Evolutionary conservation across 2,797 vertebrate species (phyloP), one percentile per base, ranked within the genome.

Genomic region (Sebastiscus albofasciatus): DNA sequence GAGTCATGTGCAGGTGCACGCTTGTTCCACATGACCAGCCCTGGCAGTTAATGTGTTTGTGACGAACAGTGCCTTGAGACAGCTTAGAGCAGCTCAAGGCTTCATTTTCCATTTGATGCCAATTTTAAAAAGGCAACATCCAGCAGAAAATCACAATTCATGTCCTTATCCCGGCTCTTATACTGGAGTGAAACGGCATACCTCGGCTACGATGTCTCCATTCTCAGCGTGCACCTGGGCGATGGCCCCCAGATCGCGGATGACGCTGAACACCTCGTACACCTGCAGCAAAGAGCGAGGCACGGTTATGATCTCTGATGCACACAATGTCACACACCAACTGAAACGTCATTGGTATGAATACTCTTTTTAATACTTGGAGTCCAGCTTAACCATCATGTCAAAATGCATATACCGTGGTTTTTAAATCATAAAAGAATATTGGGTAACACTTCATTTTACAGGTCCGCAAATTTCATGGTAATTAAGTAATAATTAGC

Each of bases 141-240:
- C 20, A 66, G 69, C 31, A 66, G 65, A 18, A 52, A 64, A 49
- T 31, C 9, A 20, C 1, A 5, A 13, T 61, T 60, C 18, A 26
- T 16, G 11, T 68, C 42, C 34, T 26, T 2, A 13, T 26, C 10
- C 27, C 4, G 1, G 22, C 58, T 69, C 24, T 24, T 34, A 14
- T 2, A 14, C n/a, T n/a, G n/a, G 36, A n/a, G 16, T 11, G 8
- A 64, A 54, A 27, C 3, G 4, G 65, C 42, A 0, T 87, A 99
- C 99, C 97, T 99, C 98, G 3, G 97, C 98, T 2, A 99, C 96
- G 67, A 99, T 98, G 95, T 99, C 98, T 1, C 99, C 99, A 0
- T 99, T 99, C 91, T 99, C 99, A 4, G 98, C 99, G 0, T 99
- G 99, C 77, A 99, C 99, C 87, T 99, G 98, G 59, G 98, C 98